phyloP scores from a whole-genome alignment of 2,888 invertebrate species.

The Epirrita christyi region DNA sequence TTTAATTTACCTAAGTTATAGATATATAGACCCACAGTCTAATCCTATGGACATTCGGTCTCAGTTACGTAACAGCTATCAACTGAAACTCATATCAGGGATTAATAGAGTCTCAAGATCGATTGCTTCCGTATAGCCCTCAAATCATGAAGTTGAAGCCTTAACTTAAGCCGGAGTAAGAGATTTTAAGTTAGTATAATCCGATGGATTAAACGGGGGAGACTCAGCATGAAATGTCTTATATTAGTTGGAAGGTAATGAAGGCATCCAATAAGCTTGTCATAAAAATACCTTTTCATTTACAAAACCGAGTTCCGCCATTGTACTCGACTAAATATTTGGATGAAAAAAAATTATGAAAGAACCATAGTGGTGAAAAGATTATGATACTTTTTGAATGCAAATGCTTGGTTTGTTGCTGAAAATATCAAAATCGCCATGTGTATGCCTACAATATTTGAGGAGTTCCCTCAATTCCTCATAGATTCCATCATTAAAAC shows the following conservation, averaged over 20 bases:
- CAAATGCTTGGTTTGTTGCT: too few species aligned
- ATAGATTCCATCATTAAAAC: too few species aligned
- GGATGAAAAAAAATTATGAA: too few species aligned
- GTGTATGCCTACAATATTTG: too few species aligned
- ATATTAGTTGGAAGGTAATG: not conserved
- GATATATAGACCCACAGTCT: constrained; percentile 1
- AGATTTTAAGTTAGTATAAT: constrained; percentile 45
- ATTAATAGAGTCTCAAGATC: constrained; percentile 55
- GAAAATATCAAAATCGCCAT: too few species aligned
- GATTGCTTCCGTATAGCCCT: constrained; percentile 45
- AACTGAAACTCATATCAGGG: constrained; percentile 64
- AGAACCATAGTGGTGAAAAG: too few species aligned
- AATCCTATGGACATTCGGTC: constrained; percentile 3
- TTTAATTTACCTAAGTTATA: not conserved
- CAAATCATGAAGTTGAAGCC: constrained; percentile 49
- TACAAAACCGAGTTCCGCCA: too few species aligned
- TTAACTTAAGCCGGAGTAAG: constrained; percentile 47
- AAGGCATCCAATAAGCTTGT: not conserved
- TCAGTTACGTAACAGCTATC: constrained; percentile 41
- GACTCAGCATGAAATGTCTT: constrained; percentile 1
- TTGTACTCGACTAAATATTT: too few species aligned
- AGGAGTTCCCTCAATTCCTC: too few species aligned
- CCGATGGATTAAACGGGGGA: constrained; percentile 25
- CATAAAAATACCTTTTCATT: not conserved
- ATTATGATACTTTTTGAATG: too few species aligned